These are phyloP conservation scores for Crax fasciolata DNA, from an alignment of 2,797 vertebrate genomes.

Conservation along the genomic window DNA sequence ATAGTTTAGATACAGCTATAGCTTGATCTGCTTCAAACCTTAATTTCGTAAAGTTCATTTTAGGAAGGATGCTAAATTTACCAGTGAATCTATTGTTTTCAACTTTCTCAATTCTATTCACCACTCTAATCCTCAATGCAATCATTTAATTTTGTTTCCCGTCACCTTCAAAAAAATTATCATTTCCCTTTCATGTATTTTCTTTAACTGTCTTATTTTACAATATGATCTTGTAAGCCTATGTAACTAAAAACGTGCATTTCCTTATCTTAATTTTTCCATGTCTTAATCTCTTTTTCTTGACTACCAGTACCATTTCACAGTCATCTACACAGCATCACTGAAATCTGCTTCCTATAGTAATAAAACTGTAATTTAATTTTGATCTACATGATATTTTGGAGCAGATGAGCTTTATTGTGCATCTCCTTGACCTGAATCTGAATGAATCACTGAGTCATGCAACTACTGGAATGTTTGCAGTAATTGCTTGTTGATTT, in stretches of 20 bases:
- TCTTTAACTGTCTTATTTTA: neutral
- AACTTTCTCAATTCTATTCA: neutral
- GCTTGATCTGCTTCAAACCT: neutral
- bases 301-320: neutral
- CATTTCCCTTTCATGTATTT: neutral
- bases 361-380: constrained; percentile 41
- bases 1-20: neutral
- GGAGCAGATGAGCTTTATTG: constrained; percentile 61
- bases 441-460: constrained; percentile 51
- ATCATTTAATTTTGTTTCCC: constrained; percentile 23
- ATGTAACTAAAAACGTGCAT: constrained; percentile 44
- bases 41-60: constrained; percentile 21
- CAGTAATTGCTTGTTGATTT: constrained; percentile 73
- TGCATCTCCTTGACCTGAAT: constrained; percentile 37
- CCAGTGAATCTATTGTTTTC: neutral
- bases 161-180: constrained; percentile 35
- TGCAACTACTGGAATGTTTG: constrained; percentile 7
- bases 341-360: constrained; percentile 8
- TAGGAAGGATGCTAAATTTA: constrained; percentile 3
- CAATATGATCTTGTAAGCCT: neutral
- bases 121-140: neutral
- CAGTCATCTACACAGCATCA: constrained; percentile 15
- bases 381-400: constrained; percentile 36
- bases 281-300: constrained; percentile 35
- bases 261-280: constrained; percentile 68